A percentile compares a stretch with the other conserved stretches of the same genome.
Conservation (phyloP, 2,888 invertebrate species). For the Phortica okadai region DNA sequence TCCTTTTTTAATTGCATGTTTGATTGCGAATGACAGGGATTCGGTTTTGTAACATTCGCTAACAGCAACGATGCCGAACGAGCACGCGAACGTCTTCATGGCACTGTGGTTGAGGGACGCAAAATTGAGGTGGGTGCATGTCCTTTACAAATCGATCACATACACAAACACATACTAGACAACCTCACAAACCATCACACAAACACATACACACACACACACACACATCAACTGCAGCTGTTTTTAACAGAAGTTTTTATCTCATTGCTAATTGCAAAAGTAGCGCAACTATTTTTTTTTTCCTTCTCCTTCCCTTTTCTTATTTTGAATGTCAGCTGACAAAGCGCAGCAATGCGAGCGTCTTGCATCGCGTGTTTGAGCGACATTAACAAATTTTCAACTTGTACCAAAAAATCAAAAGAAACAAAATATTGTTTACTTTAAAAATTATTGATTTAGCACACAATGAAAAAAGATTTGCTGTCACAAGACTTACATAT, state of each 20-base stretch:
- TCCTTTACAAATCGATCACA: conserved; percentile 77
- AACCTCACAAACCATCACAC: conserved; percentile 36
- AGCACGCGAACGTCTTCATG: conserved; percentile 99
- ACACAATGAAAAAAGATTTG: background rate
- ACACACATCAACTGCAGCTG: conserved; percentile 40
- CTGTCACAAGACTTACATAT: no score
- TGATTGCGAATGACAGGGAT: conserved; percentile 87
- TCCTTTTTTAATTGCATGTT: conserved; percentile 69
- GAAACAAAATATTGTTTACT: conserved; percentile 13
- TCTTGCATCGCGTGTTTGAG: conserved; percentile 10
- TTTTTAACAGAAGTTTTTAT: conserved; percentile 34
- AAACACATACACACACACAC: conserved; percentile 41
- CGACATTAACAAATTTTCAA: background rate
- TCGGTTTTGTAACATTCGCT: conserved; percentile 99
- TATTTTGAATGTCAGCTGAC: background rate
- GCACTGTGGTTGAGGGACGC: conserved; percentile 99
- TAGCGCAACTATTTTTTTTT: conserved; percentile 43
- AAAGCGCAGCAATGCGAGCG: background rate
- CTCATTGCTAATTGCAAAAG: conserved; percentile 55
- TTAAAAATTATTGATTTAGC: background rate
- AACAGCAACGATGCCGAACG: conserved; percentile 99
- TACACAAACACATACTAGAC: conserved; percentile 41
- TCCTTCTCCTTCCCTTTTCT: background rate
- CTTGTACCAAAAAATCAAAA: conserved; percentile 29
- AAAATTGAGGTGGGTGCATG: conserved; percentile 99